Conservation (phyloP, 2,797 vertebrate species). For the Remorina albescens region DNA sequence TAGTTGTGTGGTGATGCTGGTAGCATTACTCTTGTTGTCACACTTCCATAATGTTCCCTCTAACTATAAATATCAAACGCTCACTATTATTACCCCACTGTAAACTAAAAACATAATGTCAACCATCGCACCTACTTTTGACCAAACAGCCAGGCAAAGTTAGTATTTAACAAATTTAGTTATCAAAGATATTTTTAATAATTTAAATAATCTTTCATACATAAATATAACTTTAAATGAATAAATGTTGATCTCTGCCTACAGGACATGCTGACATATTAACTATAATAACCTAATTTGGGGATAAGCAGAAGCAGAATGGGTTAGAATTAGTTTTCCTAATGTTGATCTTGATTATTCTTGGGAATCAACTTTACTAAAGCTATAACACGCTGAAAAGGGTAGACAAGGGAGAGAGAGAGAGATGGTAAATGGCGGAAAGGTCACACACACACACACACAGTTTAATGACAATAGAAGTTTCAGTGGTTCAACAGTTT, state of each 20-base stretch:
- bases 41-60: slow-evolving; percentile 13
- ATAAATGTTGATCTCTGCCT: neutral
- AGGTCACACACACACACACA: too few relatives aligned
- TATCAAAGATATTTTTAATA: too few relatives aligned
- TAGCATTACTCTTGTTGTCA: slow-evolving; percentile 16
- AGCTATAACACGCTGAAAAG: neutral
- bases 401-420: neutral
- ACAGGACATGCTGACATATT: neutral
- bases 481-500: slow-evolving; percentile 1
- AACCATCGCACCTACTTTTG: slow-evolving; percentile 24
- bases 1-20: neutral
- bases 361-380: neutral
- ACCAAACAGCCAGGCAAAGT: neutral
- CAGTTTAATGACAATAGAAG: neutral
- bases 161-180: too few relatives aligned
- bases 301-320: neutral
- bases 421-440: neutral
- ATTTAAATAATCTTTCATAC: too few relatives aligned
- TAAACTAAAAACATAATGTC: slow-evolving; percentile 11
- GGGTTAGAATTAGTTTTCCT: neutral
- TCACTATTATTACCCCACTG: slow-evolving; percentile 3
- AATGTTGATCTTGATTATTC: neutral
- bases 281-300: neutral
- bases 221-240: neutral
- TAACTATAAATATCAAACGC: slow-evolving; percentile 31